Conservation (phyloP, 2,797 vertebrate genomes). For the Rhinichthys osculus region DNA sequence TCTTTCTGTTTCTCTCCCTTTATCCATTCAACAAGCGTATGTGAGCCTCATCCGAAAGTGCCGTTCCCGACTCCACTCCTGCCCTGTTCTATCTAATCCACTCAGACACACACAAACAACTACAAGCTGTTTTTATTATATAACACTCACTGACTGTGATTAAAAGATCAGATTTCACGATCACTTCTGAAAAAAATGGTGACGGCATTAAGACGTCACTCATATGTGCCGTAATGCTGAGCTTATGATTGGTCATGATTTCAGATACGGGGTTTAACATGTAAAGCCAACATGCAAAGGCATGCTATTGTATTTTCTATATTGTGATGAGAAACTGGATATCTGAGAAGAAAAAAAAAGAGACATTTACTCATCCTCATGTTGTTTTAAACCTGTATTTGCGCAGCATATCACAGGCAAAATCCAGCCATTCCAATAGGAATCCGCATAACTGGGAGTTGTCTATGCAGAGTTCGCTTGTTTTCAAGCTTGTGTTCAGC, state of each 20-base stretch:
- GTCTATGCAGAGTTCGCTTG: too few relatives aligned
- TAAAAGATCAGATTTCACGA: constrained; percentile 36
- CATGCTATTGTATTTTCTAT: neutral
- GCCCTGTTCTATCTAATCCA: constrained; percentile 38
- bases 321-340: neutral
- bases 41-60: constrained; percentile 2
- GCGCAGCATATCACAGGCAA: too few relatives aligned
- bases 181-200: neutral
- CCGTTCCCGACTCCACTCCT: neutral
- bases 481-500: too few relatives aligned
- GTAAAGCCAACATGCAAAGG: neutral
- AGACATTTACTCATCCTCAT: neutral
- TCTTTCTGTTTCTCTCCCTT: constrained; percentile 27
- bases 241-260: neutral
- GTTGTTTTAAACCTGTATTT: neutral
- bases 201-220: neutral
- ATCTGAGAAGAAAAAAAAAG: neutral
- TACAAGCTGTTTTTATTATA: constrained; percentile 42
- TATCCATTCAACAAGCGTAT: constrained; percentile 1
- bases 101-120: constrained; percentile 48
- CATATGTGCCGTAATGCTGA: neutral
- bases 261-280: neutral
- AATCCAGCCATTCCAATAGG: too few relatives aligned
- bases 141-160: constrained; percentile 50
- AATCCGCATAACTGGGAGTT: too few relatives aligned